phyloP scores from a whole-genome alignment of 2,113 vertebrate species.

The Eptesicus fuscus region DNA sequence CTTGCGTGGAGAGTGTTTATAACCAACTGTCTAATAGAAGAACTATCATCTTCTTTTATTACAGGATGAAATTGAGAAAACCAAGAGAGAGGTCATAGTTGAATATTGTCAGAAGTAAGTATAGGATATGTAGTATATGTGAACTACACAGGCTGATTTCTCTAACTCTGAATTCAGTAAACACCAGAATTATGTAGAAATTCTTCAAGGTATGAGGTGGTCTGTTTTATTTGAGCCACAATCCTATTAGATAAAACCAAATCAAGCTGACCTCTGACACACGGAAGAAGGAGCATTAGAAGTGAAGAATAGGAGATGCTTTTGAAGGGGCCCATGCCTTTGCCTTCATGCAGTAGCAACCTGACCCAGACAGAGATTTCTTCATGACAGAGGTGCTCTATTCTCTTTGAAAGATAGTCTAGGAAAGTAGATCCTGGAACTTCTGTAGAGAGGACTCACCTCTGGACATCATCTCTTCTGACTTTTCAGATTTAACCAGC shows the following conservation, averaged over 20 bases:
- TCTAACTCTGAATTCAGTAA: background rate
- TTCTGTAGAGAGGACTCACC: background rate
- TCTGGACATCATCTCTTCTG: background rate
- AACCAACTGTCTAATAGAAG: background rate
- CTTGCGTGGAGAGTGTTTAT: background rate
- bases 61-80: slow-evolving; percentile 81
- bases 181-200: background rate
- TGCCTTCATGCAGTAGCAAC: background rate
- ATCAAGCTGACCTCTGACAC: background rate
- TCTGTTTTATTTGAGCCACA: background rate
- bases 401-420: background rate
- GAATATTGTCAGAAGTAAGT: slow-evolving; percentile 83
- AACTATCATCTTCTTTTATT: slow-evolving; percentile 47
- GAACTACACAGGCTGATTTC: background rate
- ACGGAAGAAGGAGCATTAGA: background rate
- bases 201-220: background rate
- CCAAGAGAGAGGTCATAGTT: slow-evolving; percentile 81
- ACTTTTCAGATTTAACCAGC: slow-evolving; percentile 75
- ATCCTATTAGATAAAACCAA: background rate
- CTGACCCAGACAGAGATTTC: background rate
- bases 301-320: background rate
- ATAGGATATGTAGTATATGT: background rate
- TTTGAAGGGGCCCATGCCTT: background rate
- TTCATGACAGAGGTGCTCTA: background rate
- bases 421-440: background rate